A percentile compares a stretch with the other conserved stretches of the same genome.
Evolutionary conservation across 2,797 vertebrate genomes (phyloP).

Genomic region (Clarias pachynema): DNA sequence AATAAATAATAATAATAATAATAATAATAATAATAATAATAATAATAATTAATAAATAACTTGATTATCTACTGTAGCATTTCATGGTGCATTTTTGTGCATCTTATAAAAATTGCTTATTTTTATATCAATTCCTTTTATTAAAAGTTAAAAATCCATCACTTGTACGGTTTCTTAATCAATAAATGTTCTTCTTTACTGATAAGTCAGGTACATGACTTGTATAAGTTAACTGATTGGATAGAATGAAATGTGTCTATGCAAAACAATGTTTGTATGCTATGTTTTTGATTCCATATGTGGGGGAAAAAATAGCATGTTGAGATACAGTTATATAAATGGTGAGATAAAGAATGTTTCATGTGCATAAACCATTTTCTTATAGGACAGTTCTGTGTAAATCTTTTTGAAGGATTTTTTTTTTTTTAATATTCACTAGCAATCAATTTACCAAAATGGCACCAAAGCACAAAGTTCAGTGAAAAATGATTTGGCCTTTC

Average conservation of each 20-base stretch:
- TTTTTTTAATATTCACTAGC: not conserved
- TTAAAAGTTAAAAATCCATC: not conserved
- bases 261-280: not conserved
- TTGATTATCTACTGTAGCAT: not conserved
- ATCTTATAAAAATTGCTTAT: not conserved
- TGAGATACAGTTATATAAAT: not conserved
- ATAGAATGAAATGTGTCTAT: not conserved
- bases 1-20: too few relatives aligned
- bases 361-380: not conserved
- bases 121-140: not conserved
- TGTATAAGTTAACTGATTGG: not conserved
- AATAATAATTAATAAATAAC: not conserved
- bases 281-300: not conserved
- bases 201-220: not conserved
- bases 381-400: not conserved
- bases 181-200: not conserved
- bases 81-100: not conserved
- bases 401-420: not conserved
- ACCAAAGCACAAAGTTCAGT: constrained; percentile 5
- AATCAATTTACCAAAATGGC: constrained; percentile 19
- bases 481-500: constrained; percentile 24
- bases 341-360: not conserved
- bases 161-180: not conserved
- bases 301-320: not conserved
- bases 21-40: too few relatives aligned